Percentiles rank a stretch among this genome's conserved stretches.
Conservation (phyloP, 2,113 vertebrate species). For the Anolis carolinensis region DNA sequence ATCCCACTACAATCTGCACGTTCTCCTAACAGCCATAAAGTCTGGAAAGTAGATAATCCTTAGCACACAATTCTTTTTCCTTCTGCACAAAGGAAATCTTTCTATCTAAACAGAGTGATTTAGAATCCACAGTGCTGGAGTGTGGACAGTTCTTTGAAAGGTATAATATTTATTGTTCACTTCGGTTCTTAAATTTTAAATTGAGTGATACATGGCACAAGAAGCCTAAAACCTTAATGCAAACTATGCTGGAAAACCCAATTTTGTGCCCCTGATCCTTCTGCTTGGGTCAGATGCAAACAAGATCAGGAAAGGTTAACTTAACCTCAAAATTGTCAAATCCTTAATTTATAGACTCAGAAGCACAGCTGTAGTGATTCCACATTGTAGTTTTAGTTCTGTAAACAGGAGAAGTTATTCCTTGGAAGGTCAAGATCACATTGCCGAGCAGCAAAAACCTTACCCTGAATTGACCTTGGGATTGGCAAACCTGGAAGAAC, state of each 20-base stretch:
- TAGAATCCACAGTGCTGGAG: background rate
- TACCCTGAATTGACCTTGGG: conserved; percentile 33
- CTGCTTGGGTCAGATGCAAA: background rate
- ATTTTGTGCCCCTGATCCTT: background rate
- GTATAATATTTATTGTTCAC: background rate
- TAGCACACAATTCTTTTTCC: background rate
- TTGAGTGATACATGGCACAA: background rate
- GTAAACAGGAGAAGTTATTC: conserved; percentile 23
- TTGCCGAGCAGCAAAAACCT: conserved; percentile 14
- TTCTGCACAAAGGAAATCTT: background rate
- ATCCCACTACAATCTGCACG: too few relatives aligned
- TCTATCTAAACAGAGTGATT: background rate
- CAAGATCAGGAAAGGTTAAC: conserved; percentile 5
- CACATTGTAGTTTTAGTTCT: conserved; percentile 22
- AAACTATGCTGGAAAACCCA: background rate
- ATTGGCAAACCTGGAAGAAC: conserved; percentile 8
- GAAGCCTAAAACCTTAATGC: background rate
- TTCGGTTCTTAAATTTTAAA: background rate
- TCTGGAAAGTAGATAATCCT: background rate
- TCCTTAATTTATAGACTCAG: background rate
- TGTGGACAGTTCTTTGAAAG: background rate
- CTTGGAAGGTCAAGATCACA: conserved; percentile 9
- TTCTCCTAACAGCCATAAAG: background rate
- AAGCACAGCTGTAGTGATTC: background rate
- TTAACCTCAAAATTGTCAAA: background rate